A percentile compares a stretch with the other conserved stretches of the same genome.
Conservation (phyloP, 1,140 invertebrate genomes). For the Papilio machaon region DNA sequence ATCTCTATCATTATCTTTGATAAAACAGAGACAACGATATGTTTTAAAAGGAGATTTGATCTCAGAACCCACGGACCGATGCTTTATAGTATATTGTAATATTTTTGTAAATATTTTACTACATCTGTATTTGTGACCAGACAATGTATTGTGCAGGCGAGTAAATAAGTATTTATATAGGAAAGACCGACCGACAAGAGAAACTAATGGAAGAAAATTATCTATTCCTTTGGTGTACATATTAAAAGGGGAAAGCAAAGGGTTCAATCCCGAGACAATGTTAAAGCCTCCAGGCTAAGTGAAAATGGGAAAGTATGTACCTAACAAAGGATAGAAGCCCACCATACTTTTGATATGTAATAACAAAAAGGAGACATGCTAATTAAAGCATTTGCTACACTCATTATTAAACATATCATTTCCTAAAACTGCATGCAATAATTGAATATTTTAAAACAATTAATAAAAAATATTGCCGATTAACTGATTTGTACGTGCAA, state of each 20-base stretch:
- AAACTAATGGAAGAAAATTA: slow-evolving; percentile 14
- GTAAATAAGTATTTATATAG: background rate
- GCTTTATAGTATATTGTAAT: too few species aligned
- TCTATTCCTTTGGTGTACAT: slow-evolving; percentile 11
- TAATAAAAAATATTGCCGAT: too few species aligned
- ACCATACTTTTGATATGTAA: slow-evolving; percentile 12
- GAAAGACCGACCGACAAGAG: background rate
- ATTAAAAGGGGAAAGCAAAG: slow-evolving; percentile 20
- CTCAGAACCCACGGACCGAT: too few species aligned
- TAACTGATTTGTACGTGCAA: too few species aligned
- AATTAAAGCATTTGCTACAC: slow-evolving; percentile 1
- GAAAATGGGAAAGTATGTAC: slow-evolving; percentile 9
- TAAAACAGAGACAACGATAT: too few species aligned
- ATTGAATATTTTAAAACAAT: too few species aligned
- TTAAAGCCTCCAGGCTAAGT: slow-evolving; percentile 19
- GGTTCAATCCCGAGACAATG: slow-evolving; percentile 18
- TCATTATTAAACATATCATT: background rate
- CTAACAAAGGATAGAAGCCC: slow-evolving; percentile 4
- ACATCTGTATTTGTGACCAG: background rate
- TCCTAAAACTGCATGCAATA: too few species aligned
- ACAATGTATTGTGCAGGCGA: background rate
- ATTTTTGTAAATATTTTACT: background rate
- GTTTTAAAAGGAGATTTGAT: too few species aligned
- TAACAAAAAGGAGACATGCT: background rate
- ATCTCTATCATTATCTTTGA: too few species aligned